Percentiles rank a stretch among this genome's conserved stretches.
Conservation (phyloP, 2,113 vertebrate genomes). For the Brachyhypopomus gauderio region DNA sequence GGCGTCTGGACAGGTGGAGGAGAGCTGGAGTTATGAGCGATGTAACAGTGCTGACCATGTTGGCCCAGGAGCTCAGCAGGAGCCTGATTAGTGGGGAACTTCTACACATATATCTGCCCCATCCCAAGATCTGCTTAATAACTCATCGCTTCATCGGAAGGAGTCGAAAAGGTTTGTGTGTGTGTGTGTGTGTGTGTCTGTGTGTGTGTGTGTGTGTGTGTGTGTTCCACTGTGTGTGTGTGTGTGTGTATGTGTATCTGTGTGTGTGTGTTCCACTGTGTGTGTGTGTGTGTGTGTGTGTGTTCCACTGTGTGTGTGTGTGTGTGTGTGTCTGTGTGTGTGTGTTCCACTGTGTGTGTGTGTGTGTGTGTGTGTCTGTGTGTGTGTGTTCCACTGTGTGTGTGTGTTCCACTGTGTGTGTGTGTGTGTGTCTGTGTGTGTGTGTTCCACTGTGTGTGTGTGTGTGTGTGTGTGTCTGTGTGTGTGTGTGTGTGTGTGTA, state of each 20-base stretch:
- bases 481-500: background rate
- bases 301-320: conserved; percentile 10
- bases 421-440: no score
- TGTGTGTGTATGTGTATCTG: no score
- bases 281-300: background rate
- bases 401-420: no score
- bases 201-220: background rate
- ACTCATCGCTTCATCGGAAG: conserved; percentile 48
- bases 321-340: conserved; percentile 2
- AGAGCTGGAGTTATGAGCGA: background rate
- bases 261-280: no score
- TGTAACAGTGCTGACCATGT: background rate
- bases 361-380: background rate
- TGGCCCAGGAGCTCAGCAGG: conserved; percentile 8
- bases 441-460: conserved; percentile 23
- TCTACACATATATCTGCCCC: conserved; percentile 59
- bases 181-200: background rate
- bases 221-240: conserved; percentile 15
- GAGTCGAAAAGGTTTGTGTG: conserved; percentile 25
- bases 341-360: background rate
- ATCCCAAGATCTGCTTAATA: conserved; percentile 42
- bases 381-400: no score
- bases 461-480: conserved; percentile 1
- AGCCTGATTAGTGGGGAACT: conserved; percentile 52
- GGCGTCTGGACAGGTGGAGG: no score